Evolutionary conservation across 2,888 invertebrate species (phyloP), one percentile per base, ranked within the genome.

Genomic region (Phortica okadai): DNA sequence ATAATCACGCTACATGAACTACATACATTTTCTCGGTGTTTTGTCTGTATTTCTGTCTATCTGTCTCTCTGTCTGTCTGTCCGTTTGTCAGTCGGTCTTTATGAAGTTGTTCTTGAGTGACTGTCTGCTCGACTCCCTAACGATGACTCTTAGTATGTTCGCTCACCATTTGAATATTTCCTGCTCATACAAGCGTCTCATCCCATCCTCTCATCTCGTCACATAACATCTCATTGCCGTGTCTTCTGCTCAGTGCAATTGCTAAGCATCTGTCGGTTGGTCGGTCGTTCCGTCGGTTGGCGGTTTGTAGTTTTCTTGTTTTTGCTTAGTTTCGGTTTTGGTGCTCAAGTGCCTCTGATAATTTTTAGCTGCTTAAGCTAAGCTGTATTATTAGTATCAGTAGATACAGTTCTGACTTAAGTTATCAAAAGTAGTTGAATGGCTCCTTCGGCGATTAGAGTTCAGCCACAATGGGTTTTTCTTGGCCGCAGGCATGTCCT

Each of bases 321-420:
- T 59, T 62, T 62, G 16, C 21, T 62, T 62, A 21, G 67, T 69
- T 69, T 33, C 21, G 41, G 45, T 69, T 44, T 16, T 8, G 41
- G 69, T 45, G 45, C 45, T 69, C 16, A 69, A 69, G 69, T 69
- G 45, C 21, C 16, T 7, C 69, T 69, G 69, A 69, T 69, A 69
- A 69, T 45, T 69, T 45, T 45, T 16, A 67, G 44, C 67, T 69
- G 41, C 69, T 69, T 69, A 69, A 16, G 45, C 45, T 45, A 4
- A 16, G 45, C 45, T 45, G 10, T 62, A 1, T 62, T 25, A 62
- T 7, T 62, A 62, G 62, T 25, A 25, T 25, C 16, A 21, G 10
- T 25, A 62, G 16, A 62, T 6, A 62, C 16, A 21, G 21, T 25
- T 25, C 62, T 62, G 21, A 50, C 50, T 50, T 8, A 50, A 3